Conservation (phyloP, 2,797 vertebrate species). For the Prionace glauca region DNA sequence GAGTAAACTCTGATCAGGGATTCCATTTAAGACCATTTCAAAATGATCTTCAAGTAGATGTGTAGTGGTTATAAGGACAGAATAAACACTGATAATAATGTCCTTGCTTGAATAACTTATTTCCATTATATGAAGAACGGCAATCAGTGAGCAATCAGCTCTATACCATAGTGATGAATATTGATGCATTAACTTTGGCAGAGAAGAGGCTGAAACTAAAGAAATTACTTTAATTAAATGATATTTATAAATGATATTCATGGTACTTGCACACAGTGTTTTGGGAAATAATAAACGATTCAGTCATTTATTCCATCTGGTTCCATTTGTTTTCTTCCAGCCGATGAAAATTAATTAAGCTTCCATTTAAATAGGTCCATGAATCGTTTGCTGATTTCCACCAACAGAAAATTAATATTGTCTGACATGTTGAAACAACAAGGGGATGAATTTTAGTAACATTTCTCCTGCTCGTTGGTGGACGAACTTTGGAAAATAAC, state of each 20-base stretch:
- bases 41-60: background rate
- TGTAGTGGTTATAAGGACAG: background rate
- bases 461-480: background rate
- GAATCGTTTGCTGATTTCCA: background rate
- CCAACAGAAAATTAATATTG: background rate
- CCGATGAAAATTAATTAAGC: background rate
- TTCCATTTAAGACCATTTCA: background rate
- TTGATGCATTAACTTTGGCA: background rate
- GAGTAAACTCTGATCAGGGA: background rate
- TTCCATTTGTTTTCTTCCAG: background rate
- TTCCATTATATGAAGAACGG: background rate
- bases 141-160: background rate
- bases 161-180: background rate
- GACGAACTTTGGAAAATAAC: background rate
- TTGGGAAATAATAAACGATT: constrained; percentile 12
- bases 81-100: background rate
- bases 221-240: background rate
- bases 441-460: background rate
- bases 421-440: background rate
- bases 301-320: background rate
- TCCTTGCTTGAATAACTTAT: background rate
- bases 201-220: background rate
- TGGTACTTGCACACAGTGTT: background rate
- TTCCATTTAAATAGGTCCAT: background rate
- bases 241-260: background rate